These are phyloP conservation scores for Ibycter americanus DNA, from an alignment of 2,797 vertebrate species.

Conservation along the genomic window DNA sequence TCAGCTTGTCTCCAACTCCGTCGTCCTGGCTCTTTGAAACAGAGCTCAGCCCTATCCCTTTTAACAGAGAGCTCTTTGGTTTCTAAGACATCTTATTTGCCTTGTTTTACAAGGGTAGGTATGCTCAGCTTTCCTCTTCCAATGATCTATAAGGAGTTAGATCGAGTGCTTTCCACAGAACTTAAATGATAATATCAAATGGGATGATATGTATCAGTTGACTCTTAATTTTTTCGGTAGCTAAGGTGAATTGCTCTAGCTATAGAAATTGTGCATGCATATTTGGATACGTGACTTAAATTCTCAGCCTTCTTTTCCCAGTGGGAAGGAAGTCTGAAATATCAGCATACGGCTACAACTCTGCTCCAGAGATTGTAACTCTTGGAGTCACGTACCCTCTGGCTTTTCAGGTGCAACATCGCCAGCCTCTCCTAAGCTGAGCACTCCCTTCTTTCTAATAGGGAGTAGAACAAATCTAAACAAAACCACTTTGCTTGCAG, in stretches of 20 bases:
- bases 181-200: background rate
- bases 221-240: background rate
- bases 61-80: background rate
- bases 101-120: background rate
- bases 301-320: background rate
- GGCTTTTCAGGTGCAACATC: background rate
- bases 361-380: background rate
- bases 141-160: background rate
- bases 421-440: background rate
- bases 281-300: background rate
- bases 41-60: background rate
- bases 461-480: background rate
- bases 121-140: background rate
- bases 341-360: background rate
- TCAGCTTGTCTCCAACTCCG: background rate
- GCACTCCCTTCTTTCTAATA: background rate
- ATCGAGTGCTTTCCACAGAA: background rate
- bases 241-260: background rate
- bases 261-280: background rate
- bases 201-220: background rate
- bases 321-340: background rate
- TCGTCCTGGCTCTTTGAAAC: background rate
- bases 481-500: background rate
- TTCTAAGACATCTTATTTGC: background rate
- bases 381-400: background rate